Evolutionary conservation across 1,140 invertebrate genomes (phyloP).

Genomic region (Bombus impatiens): DNA sequence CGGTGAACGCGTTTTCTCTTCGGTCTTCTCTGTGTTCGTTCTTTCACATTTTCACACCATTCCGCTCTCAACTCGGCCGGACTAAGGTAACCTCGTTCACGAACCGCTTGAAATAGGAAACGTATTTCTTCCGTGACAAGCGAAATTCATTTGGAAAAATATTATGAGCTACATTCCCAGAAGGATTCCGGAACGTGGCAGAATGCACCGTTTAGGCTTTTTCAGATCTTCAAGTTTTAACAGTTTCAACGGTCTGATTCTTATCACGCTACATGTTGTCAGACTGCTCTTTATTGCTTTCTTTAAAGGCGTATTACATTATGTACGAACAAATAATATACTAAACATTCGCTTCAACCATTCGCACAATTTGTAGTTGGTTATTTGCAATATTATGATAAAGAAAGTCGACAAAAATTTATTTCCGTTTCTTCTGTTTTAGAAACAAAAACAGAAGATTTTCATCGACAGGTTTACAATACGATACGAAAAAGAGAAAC

Average conservation of each 20-base stretch:
- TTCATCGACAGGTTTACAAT: too few species aligned
- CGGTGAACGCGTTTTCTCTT: conserved; percentile 27
- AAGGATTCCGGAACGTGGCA: conserved; percentile 9
- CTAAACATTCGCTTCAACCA: not conserved
- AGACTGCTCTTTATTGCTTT: not conserved
- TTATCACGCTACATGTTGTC: not conserved
- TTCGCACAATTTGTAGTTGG: too few species aligned
- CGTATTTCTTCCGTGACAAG: conserved; percentile 53
- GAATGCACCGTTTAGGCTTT: conserved; percentile 14
- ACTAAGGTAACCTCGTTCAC: conserved; percentile 31
- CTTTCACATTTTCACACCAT: conserved; percentile 10
- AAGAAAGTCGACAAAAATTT: too few species aligned
- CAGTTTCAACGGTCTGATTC: not conserved
- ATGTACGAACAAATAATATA: not conserved
- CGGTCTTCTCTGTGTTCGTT: conserved; percentile 18
- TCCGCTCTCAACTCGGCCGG: not conserved
- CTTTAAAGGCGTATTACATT: not conserved
- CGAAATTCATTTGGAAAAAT: conserved; percentile 66
- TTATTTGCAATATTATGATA: too few species aligned
- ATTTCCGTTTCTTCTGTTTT: too few species aligned
- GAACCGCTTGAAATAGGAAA: conserved; percentile 40
- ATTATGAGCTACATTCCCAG: conserved; percentile 42
- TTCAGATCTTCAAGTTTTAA: not conserved
- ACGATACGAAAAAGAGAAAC: too few species aligned
- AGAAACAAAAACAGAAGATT: too few species aligned